Evolutionary conservation across 2,113 vertebrate genomes (phyloP).

Genomic region (Oxygymnocypris stewartii): DNA sequence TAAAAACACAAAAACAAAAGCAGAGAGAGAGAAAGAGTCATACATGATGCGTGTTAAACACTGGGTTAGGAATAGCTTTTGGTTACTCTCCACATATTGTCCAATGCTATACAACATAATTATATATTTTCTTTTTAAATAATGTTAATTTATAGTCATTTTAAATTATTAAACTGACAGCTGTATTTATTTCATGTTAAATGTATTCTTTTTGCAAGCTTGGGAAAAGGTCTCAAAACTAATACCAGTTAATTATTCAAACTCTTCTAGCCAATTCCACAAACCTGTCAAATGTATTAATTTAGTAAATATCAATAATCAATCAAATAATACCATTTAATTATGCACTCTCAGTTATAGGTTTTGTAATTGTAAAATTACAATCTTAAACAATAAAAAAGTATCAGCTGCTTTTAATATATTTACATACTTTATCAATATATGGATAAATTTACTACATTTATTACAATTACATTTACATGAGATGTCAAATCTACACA

Average conservation of each 20-base stretch:
- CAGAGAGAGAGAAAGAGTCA: neutral
- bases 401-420: neutral
- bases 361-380: no score
- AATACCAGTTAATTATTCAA: neutral
- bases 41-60: neutral
- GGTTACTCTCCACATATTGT: neutral
- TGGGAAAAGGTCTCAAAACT: neutral
- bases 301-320: neutral
- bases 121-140: neutral
- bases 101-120: no score
- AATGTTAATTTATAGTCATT: neutral
- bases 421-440: neutral
- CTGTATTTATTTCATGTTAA: no score
- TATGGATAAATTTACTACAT: neutral
- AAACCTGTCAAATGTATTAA: neutral
- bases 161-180: no score
- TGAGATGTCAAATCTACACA: neutral
- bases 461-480: neutral
- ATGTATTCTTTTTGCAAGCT: neutral
- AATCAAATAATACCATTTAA: neutral
- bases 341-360: neutral
- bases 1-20: neutral
- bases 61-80: neutral
- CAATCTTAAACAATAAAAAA: neutral
- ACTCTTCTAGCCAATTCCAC: neutral